These are phyloP conservation scores for Lycodopsis pacificus DNA, from an alignment of 2,797 vertebrate genomes.

Conservation along the genomic window DNA sequence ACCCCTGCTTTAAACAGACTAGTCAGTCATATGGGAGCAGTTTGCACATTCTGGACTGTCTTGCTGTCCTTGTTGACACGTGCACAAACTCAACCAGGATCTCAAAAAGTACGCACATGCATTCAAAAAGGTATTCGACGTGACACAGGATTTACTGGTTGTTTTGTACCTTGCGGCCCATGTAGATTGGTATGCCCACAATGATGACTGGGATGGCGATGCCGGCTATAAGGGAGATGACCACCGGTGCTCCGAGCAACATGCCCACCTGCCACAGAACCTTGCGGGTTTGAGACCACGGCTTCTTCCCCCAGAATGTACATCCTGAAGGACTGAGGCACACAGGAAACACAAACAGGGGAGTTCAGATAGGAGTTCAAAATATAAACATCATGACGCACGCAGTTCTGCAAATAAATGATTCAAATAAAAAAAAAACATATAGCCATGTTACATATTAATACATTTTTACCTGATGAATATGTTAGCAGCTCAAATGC, in stretches of 20 bases:
- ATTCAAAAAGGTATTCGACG: not conserved
- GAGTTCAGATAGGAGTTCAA: not conserved
- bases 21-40: not conserved
- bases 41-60: not conserved
- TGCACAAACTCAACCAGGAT: not conserved
- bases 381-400: not conserved
- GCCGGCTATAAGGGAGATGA: slow-evolving; percentile 90
- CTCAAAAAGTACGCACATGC: not conserved
- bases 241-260: slow-evolving; percentile 91
- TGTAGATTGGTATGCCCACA: slow-evolving; percentile 91
- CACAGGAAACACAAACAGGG: slow-evolving; percentile 29
- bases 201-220: slow-evolving; percentile 91
- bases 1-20: not conserved
- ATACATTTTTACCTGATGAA: not conserved
- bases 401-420: not conserved
- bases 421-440: not conserved
- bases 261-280: slow-evolving; percentile 93
- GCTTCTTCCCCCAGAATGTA: slow-evolving; percentile 94
- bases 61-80: not conserved
- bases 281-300: slow-evolving; percentile 91
- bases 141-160: not conserved
- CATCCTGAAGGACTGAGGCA: slow-evolving; percentile 90
- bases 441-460: not conserved
- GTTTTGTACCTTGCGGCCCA: slow-evolving; percentile 89
- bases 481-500: not conserved